A percentile compares a stretch with the other conserved stretches of the same genome.
Conservation (phyloP, 1,140 invertebrate species). For the Conopomorpha cramerella region DNA sequence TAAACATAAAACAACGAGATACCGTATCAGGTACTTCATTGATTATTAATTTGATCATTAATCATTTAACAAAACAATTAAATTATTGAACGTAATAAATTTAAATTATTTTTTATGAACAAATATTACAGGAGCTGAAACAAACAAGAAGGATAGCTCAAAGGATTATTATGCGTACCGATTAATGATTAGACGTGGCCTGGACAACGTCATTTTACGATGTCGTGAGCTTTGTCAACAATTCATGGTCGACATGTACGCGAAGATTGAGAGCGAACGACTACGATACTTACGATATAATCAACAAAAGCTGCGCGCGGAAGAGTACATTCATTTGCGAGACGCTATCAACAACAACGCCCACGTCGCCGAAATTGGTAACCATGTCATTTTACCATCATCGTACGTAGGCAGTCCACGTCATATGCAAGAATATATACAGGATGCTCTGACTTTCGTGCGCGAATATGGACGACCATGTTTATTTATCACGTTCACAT, state of each 20-base stretch:
- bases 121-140: no score
- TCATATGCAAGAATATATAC: slow-evolving; percentile 16
- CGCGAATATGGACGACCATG: slow-evolving; percentile 29
- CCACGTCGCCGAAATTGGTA: slow-evolving; percentile 7
- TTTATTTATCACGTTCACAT: slow-evolving; percentile 39
- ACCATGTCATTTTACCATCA: slow-evolving; percentile 16
- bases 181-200: no score
- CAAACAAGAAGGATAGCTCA: no score
- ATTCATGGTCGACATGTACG: slow-evolving; percentile 36
- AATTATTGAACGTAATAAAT: no score
- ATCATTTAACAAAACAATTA: no score
- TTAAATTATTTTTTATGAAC: no score
- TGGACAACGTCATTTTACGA: no score
- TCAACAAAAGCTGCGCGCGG: slow-evolving; percentile 38
- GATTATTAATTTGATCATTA: no score
- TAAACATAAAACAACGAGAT: no score
- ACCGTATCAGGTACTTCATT: no score
- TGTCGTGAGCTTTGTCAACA: no score
- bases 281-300: slow-evolving; percentile 21
- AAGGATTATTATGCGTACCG: no score
- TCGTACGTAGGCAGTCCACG: slow-evolving; percentile 14
- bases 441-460: slow-evolving; percentile 38
- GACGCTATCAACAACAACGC: slow-evolving; percentile 9
- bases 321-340: slow-evolving; percentile 40
- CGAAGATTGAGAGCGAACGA: slow-evolving; percentile 47